These are phyloP conservation scores for Chromobotia macracanthus DNA, from an alignment of 2,797 vertebrate species.

Conservation along the genomic window DNA sequence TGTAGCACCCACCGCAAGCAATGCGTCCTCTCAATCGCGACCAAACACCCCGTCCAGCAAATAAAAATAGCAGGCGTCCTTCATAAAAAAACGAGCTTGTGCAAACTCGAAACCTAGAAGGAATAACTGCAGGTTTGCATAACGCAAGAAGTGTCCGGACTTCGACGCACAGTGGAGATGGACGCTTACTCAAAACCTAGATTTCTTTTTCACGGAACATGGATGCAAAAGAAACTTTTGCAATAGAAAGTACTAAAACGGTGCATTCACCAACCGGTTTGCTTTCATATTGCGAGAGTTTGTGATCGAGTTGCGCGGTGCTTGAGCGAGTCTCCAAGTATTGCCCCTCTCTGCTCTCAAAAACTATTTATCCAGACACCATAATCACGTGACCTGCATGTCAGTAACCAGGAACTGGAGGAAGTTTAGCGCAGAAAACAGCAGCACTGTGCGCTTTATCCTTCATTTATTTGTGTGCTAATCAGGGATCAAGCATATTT, in stretches of 20 bases:
- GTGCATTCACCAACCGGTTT: slow-evolving; percentile 1
- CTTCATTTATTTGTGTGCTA: neutral
- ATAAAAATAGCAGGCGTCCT: slow-evolving; percentile 59
- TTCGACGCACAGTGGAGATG: slow-evolving; percentile 13
- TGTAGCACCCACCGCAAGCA: slow-evolving; percentile 58
- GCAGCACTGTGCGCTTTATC: slow-evolving; percentile 34
- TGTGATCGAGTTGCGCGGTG: slow-evolving; percentile 63
- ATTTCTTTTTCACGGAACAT: slow-evolving; percentile 5
- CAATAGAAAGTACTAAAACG: neutral
- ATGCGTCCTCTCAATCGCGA: slow-evolving; percentile 46
- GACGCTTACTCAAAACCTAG: slow-evolving; percentile 22
- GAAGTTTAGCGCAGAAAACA: slow-evolving; percentile 47
- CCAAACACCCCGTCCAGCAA: slow-evolving; percentile 51
- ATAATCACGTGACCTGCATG: slow-evolving; percentile 75
- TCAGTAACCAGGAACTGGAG: slow-evolving; percentile 75
- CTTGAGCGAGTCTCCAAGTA: slow-evolving; percentile 74
- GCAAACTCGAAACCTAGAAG: slow-evolving; percentile 18
- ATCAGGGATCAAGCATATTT: neutral
- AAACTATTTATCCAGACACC: slow-evolving; percentile 79
- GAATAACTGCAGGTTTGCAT: slow-evolving; percentile 15
- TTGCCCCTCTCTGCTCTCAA: slow-evolving; percentile 69
- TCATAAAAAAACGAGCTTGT: slow-evolving; percentile 57
- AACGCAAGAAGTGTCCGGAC: slow-evolving; percentile 24
- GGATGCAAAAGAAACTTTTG: neutral
- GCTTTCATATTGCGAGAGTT: slow-evolving; percentile 60